Conservation (phyloP, 2,888 invertebrate species). For the Acheta domesticus region DNA sequence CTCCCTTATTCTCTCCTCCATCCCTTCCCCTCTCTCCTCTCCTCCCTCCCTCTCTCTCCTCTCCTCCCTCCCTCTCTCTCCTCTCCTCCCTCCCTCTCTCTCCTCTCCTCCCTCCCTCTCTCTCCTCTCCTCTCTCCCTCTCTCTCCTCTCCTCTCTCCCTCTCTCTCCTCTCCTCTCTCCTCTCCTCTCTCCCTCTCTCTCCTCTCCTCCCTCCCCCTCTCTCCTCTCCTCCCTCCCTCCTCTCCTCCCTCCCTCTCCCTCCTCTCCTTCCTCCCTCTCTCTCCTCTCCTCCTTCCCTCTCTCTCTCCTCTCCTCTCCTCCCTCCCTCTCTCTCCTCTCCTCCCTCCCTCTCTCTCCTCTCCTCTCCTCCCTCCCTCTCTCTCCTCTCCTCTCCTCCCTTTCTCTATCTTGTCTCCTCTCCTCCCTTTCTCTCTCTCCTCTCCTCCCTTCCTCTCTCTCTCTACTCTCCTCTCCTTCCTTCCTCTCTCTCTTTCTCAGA, state of each 20-base stretch:
- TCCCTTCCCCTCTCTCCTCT: background rate
- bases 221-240: background rate
- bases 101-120: background rate
- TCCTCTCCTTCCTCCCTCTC: slow-evolving; percentile 23
- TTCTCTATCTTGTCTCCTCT: background rate
- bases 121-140: background rate
- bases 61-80: background rate
- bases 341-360: slow-evolving; percentile 21
- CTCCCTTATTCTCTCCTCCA: background rate
- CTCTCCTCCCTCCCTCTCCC: background rate
- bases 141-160: background rate
- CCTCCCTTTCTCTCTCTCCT: background rate
- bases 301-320: slow-evolving; percentile 25
- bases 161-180: background rate
- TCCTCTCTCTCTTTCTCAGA: background rate
- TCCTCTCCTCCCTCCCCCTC: background rate
- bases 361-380: background rate
- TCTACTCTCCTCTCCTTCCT: background rate
- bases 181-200: background rate
- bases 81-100: background rate
- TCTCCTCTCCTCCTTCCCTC: slow-evolving; percentile 21
- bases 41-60: background rate
- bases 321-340: slow-evolving; percentile 44
- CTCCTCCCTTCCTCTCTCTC: background rate
- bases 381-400: background rate